Base-by-base conservation (phyloP, 2,113 vertebrate species). In the Megaceryle torquata region DNA sequence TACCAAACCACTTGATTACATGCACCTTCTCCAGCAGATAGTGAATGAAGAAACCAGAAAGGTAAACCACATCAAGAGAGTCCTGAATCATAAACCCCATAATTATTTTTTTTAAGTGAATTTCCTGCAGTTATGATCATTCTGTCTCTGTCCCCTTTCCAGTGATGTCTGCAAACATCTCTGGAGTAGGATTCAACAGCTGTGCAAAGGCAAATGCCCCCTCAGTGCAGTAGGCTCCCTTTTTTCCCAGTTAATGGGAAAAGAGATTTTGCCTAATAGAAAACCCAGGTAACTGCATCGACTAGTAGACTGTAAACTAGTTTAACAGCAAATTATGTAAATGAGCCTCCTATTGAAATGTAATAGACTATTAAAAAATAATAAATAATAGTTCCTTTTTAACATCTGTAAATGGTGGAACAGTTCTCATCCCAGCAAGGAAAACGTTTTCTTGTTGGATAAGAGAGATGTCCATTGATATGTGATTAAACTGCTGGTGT, bases 1-100 rank as follows among this genome's bases (percentile, higher is more conserved):
- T n/a, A 41, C 24, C 54, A 82, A 19, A 54, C 41, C 44, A 44
- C 24, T 63, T 0, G 0, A 44, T 29, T 14, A 26, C 19, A 10
- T 2, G 8, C 1, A 2, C 41, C 28, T 86, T 78, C 61, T 71
- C 65, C 19, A 57, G 67, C 69, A 89, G 35, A 56, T 18, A 50
- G 16, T 12, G 57, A 87, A 64, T 56, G 44, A 76, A 65, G 61
- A 82, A 87, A 87, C 6, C 31, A 46, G 63, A 56, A 84, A 57
- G 15, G 22, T 41, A 63, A 84, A 78, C 31, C 41, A 14, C 13
- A 8, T 39, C 60, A 88, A 53, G 15, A 37, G 20, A 46, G 33
- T n/a, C 48, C 59, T 46, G 69, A 72, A 15, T 74, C 61, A 77
- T 43, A 46, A 67, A 69, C 8, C 4, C 6, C 13, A 65, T 16